Evolutionary conservation across 2,888 invertebrate species (phyloP), one percentile per base, ranked within the genome.

Genomic region (Cacoxenus indagator): DNA sequence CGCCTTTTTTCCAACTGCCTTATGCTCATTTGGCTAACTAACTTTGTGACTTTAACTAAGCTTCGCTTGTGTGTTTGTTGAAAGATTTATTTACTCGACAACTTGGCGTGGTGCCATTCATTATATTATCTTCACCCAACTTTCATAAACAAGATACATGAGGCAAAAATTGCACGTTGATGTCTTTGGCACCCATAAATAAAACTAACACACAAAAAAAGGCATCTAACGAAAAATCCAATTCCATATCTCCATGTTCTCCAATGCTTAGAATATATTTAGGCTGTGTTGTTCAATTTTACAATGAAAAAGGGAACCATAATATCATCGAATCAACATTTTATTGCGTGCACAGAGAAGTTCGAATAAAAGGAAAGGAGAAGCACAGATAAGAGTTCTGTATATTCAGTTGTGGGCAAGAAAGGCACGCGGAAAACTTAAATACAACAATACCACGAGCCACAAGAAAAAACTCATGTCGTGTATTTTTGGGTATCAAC

Each of bases 91-190:
- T 67, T 64, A 64, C 64, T 67, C 59, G 29, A 57, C 37, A 24
- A 67, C 54, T 67, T 67, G 67, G 67, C 67, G 64, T 67, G 67
- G 64, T 67, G 67, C 67, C 67, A 55, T 67, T 62, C 48, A 48
- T 26, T 59, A 61, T 54, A 22, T 54, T 66, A 67, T 67, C 29
- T 65, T 54, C 51, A 22, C 19, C 29, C n/a, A 48, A 43, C 11
- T 43, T 51, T n/a, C 6, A 51, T 51, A 22, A 51, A 51, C 8
- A 22, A 9, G 8, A 22, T n/a, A n/a, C n/a, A n/a, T n/a, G 65
- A 65, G 54, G 65, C 65, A 65, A 65, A 54, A 65, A 65, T 54
- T 65, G 54, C 65, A 65, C 43, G 65, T 65, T 37, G 29, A 54
- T 37, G 26, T 51, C 37, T 65, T 65, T 65, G 65, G 54, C 54